Base-by-base conservation (phyloP, 2,888 invertebrate species). In the Agrochola litura region DNA sequence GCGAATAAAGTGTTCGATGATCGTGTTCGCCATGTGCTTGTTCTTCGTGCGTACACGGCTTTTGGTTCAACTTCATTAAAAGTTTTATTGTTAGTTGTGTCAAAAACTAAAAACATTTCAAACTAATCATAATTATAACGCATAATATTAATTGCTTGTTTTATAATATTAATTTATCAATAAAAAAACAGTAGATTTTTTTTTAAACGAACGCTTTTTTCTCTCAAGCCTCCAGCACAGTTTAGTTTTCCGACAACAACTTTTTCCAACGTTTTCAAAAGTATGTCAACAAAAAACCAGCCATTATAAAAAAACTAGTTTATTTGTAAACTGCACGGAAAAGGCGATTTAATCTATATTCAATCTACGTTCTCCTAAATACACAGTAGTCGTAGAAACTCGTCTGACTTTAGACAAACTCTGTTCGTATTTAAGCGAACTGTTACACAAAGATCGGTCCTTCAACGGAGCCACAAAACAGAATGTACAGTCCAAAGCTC, bases 391-490 rank as follows among this genome's bases (percentile, higher is more conserved):
- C 69, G n/a, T 56, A 43, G 72, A 81, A 81, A 56, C 73, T 70
- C 49, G 60, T 64, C 73, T 56, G 81, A 73, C 67, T 73, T 86
- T 65, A 76, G 61, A 71, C 79, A 71, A 79, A 79, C 82, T 77
- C 67, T 6, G 74, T 63, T 76, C 64, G 81, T 71, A 74, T 84
- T 79, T 75, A 79, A 81, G 72, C 76, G 56, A 68, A 84, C 64
- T 77, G 49, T 61, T 56, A 71, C 67, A 79, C 87, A 87, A 87
- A 82, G 82, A 86, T 74, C 60, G 52, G 60, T 72, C 61, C 73
- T 69, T 75, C 66, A 69, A 64, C 84, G 22, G 74, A 64, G 76
- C 79, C 71, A 79, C 85, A 75, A 85, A 79, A 84, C 85, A 82
- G 79, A 79, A 75, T 78, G 69, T 67, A 22, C 74, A 63, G 76